Conservation (phyloP, 2,797 vertebrate species). For the Myotis vivesi region DNA sequence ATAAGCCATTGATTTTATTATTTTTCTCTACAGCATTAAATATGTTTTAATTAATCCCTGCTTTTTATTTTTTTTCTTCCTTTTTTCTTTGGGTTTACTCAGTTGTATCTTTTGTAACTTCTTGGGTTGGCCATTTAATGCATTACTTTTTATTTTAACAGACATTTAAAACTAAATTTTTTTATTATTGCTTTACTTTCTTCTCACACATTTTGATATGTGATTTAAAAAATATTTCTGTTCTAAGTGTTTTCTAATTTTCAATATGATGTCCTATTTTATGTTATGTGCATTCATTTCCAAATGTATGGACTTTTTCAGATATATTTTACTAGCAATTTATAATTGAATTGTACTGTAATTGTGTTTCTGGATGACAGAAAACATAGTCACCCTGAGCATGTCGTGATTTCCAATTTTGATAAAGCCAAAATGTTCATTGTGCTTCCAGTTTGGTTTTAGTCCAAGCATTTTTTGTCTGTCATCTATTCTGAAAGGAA, state of each 20-base stretch:
- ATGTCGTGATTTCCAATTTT: constrained; percentile 1
- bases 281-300: neutral
- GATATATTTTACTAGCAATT: neutral
- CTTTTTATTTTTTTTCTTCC: neutral
- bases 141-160: constrained; percentile 21
- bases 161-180: neutral
- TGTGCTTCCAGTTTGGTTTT: constrained; percentile 17
- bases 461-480: neutral
- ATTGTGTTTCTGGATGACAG: constrained; percentile 1
- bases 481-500: neutral
- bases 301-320: neutral
- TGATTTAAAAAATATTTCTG: neutral
- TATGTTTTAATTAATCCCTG: constrained; percentile 29
- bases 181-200: neutral
- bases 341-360: neutral
- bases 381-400: constrained; percentile 8
- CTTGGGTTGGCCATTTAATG: neutral
- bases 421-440: neutral
- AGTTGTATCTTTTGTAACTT: neutral
- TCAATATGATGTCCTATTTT: neutral
- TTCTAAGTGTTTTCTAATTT: constrained; percentile 31
- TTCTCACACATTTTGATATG: neutral
- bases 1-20: constrained; percentile 37
- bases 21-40: constrained; percentile 6
- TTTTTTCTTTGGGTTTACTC: neutral